Evolutionary conservation across 1,140 invertebrate species (phyloP), one percentile per base, ranked within the genome.

Genomic region (Plectrocnemia conspersa): DNA sequence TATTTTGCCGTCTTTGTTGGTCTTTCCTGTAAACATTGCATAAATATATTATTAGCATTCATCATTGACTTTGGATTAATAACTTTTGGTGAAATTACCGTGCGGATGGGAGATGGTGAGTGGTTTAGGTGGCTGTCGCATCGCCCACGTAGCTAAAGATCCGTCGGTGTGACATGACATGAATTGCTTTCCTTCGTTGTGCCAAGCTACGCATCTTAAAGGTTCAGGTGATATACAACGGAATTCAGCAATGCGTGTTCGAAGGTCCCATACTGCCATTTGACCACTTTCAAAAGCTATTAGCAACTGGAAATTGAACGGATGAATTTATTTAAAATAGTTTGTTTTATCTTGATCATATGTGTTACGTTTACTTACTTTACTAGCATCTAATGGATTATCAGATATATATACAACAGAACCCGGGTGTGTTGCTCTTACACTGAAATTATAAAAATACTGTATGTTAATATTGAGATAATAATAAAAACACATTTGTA

Each of bases 131-230:
- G 81, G 78, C 56, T 83, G 80, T 64, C 86, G 82, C 11, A 88
- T 76, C 63, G 82, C 86, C 94, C 94, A 98, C 22, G 92, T 96
- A 48, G 87, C 87, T 35, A 98, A 79, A 35, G 91, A 93, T 40
- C 97, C 97, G 77, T 99, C 95, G 9, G 82, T 83, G 72, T 98
- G 95, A 63, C 90, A 90, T 61, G 89, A 93, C 85, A 99, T 93
- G 71, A 99, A 96, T 75, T 95, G 91, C 77, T 97, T 95, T 52
- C 96, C 97, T 73, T 99, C 96, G 71, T 93, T 84, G 72, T 98
- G 93, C 97, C 97, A 99, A 49, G 87, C 82, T 65, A 95, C 83
- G 50, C 90, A 93, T 66, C 85, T 82, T 45, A 97, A 77, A 16
- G 84, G 82, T 68, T 95, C 89, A 13, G 78, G 65, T 3, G 84